Evolutionary conservation across 2,797 vertebrate species (phyloP).

Genomic region (Hippoglossus hippoglossus): DNA sequence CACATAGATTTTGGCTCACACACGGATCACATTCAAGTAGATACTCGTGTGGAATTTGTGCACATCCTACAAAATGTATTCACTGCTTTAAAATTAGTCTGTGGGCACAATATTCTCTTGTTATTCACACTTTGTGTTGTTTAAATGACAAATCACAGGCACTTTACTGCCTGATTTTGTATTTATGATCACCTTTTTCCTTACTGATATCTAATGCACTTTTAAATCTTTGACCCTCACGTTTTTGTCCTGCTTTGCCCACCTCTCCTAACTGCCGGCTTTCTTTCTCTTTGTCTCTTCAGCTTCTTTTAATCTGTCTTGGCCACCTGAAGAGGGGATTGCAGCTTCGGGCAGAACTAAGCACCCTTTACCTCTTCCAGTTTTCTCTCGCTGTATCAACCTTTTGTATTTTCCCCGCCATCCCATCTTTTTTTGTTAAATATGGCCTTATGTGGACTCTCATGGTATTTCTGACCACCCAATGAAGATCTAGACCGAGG

Average conservation of each 20-base stretch:
- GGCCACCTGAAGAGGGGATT: slow-evolving; percentile 95
- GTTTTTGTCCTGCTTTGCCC: slow-evolving; percentile 67
- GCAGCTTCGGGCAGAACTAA: slow-evolving; percentile 92
- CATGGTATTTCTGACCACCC: slow-evolving; percentile 83
- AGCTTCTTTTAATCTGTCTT: slow-evolving; percentile 97
- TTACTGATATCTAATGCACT: slow-evolving; percentile 36
- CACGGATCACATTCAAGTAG: not conserved
- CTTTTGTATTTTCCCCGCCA: slow-evolving; percentile 69
- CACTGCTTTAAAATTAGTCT: not conserved
- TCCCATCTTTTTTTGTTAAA: slow-evolving; percentile 77
- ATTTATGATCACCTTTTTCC: slow-evolving; percentile 19
- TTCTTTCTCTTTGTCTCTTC: slow-evolving; percentile 86
- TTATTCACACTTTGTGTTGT: slow-evolving; percentile 14
- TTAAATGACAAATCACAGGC: slow-evolving; percentile 10
- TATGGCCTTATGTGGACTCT: slow-evolving; percentile 83
- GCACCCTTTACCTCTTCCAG: slow-evolving; percentile 87
- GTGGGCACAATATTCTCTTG: slow-evolving; percentile 12
- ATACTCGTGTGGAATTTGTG: too few species aligned
- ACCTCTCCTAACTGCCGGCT: slow-evolving; percentile 86
- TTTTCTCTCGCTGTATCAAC: slow-evolving; percentile 77
- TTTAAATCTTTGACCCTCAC: slow-evolving; percentile 17
- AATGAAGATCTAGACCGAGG: slow-evolving; percentile 62
- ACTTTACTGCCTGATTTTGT: slow-evolving; percentile 17
- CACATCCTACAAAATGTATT: not conserved
- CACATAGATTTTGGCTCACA: slow-evolving; percentile 7